phyloP scores from a whole-genome alignment of 2,888 invertebrate species.

The Antheraea yamamai region DNA sequence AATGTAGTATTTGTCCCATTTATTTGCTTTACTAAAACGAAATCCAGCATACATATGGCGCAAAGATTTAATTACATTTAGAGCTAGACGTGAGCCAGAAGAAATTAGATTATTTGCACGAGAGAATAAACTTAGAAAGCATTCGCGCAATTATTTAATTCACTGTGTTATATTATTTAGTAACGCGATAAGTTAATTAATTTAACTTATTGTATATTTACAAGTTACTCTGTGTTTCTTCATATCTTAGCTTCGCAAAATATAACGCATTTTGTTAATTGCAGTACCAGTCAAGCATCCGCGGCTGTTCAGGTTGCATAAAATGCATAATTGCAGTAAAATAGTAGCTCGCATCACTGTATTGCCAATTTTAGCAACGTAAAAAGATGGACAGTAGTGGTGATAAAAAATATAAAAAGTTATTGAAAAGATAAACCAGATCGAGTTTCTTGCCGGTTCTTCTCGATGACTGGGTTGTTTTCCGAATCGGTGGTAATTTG shows the following conservation, averaged over 20 bases:
- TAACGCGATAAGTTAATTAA: neutral
- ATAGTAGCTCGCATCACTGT: too few species aligned
- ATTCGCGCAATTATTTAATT: neutral
- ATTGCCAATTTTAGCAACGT: too few species aligned
- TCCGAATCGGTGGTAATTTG: too few species aligned
- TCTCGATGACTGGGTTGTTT: too few species aligned
- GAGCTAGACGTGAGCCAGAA: neutral
- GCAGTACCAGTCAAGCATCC: too few species aligned
- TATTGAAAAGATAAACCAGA: too few species aligned
- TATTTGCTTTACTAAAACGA: neutral
- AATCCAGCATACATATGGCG: neutral
- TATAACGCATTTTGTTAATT: too few species aligned
- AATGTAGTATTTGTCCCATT: neutral
- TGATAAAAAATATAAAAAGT: too few species aligned
- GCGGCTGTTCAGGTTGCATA: too few species aligned
- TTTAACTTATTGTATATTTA: neutral
- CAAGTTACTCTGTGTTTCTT: neutral
- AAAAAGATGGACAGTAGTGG: too few species aligned
- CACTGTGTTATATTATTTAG: neutral
- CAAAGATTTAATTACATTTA: neutral
- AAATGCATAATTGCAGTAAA: too few species aligned
- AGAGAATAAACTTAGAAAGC: neutral
- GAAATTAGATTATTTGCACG: neutral
- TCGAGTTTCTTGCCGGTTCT: too few species aligned
- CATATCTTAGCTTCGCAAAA: neutral